phyloP scores from a whole-genome alignment of 2,888 invertebrate genomes.

The Camptogramma bilineatum region DNA sequence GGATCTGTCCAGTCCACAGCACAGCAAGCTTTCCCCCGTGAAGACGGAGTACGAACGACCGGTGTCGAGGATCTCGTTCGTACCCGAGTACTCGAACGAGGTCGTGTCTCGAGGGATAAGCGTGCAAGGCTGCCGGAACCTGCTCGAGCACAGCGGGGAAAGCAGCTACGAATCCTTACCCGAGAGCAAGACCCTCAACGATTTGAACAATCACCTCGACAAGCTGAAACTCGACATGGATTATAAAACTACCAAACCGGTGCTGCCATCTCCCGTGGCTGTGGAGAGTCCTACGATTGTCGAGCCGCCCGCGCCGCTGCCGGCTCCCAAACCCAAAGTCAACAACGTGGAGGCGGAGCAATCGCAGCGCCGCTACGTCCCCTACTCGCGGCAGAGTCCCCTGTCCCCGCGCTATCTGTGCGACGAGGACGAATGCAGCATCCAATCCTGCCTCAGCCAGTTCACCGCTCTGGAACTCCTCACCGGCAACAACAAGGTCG shows the following conservation, averaged over 20 bases:
- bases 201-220: slow-evolving; percentile 66
- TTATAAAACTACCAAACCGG: slow-evolving; percentile 54
- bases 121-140: slow-evolving; percentile 67
- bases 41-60: slow-evolving; percentile 73
- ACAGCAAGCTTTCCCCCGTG: slow-evolving; percentile 66
- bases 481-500: slow-evolving; percentile 96
- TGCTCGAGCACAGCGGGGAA: slow-evolving; percentile 72
- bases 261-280: slow-evolving; percentile 60
- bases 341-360: slow-evolving; percentile 68
- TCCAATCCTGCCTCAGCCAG: slow-evolving; percentile 95
- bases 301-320: slow-evolving; percentile 53
- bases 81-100: slow-evolving; percentile 73
- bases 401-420: slow-evolving; percentile 89
- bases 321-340: slow-evolving; percentile 62
- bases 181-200: slow-evolving; percentile 60
- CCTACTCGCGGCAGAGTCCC: slow-evolving; percentile 75
- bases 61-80: slow-evolving; percentile 69
- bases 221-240: slow-evolving; percentile 71
- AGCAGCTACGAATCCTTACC: slow-evolving; percentile 69
- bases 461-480: slow-evolving; percentile 96
- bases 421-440: slow-evolving; percentile 92
- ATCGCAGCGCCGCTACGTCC: slow-evolving; percentile 62
- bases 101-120: slow-evolving; percentile 76
- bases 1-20: slow-evolving; percentile 82
- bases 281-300: slow-evolving; percentile 47